Conservation (phyloP, 2,888 invertebrate species). For the Xanthorhoe designata region DNA sequence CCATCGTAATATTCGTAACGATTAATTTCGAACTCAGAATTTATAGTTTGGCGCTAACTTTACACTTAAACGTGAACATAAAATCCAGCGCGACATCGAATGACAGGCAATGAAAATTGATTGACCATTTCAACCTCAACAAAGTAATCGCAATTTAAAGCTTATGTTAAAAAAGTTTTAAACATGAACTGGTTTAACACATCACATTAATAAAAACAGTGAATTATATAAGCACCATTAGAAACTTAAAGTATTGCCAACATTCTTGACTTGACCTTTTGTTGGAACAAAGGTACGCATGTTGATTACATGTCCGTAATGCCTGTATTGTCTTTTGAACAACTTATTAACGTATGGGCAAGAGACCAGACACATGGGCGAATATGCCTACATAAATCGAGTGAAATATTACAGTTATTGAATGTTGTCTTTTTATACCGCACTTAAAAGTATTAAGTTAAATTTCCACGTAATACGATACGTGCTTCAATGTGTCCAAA, state of each 20-base stretch:
- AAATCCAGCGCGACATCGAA: conserved; percentile 1
- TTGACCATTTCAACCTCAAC: neutral
- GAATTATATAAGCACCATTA: too few relatives aligned
- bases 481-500: neutral
- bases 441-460: neutral
- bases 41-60: conserved; percentile 15
- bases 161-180: neutral
- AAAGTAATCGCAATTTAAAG: neutral
- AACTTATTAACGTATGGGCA: too few relatives aligned
- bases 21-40: conserved; percentile 29
- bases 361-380: too few relatives aligned
- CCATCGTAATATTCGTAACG: conserved; percentile 24
- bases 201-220: too few relatives aligned
- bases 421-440: too few relatives aligned
- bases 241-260: conserved; percentile 3
- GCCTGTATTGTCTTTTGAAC: too few relatives aligned
- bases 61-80: neutral
- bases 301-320: conserved; percentile 21
- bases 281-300: conserved; percentile 24
- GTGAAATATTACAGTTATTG: too few relatives aligned
- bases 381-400: too few relatives aligned
- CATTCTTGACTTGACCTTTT: conserved; percentile 34
- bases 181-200: neutral
- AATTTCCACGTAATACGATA: neutral
- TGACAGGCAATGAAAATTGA: neutral